Percentiles rank a stretch among this genome's conserved stretches.
phyloP scores from a whole-genome alignment of 1,140 invertebrate species.

The Helicoverpa zea region DNA sequence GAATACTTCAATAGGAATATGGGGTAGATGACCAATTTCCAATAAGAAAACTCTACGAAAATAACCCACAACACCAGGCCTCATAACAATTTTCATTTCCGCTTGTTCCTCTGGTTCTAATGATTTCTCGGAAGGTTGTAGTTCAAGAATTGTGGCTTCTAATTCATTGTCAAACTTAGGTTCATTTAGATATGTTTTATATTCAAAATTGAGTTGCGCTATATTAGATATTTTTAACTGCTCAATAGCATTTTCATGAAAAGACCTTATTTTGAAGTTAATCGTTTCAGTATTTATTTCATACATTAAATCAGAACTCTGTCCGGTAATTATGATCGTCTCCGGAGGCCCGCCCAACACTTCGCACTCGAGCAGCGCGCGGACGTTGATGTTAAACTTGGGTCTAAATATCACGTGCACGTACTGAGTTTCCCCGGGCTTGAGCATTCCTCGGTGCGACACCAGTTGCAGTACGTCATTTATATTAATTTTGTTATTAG shows the following conservation, averaged over 20 bases:
- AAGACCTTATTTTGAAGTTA: slow-evolving; percentile 82
- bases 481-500: slow-evolving; percentile 54
- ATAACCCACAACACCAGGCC: slow-evolving; percentile 77
- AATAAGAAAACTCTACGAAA: slow-evolving; percentile 74
- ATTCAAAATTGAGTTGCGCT: slow-evolving; percentile 75
- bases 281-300: slow-evolving; percentile 70
- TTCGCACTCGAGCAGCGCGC: slow-evolving; percentile 77
- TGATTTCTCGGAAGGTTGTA: slow-evolving; percentile 69
- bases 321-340: slow-evolving; percentile 71
- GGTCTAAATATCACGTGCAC: slow-evolving; percentile 78
- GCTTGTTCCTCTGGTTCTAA: slow-evolving; percentile 70
- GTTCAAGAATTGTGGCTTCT: slow-evolving; percentile 69
- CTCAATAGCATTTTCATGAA: slow-evolving; percentile 77
- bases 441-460: slow-evolving; percentile 75
- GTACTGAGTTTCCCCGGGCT: slow-evolving; percentile 75
- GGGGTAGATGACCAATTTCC: slow-evolving; percentile 77
- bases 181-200: slow-evolving; percentile 77
- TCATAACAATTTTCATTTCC: slow-evolving; percentile 71
- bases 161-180: slow-evolving; percentile 68
- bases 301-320: slow-evolving; percentile 78
- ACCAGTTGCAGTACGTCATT: slow-evolving; percentile 72
- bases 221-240: slow-evolving; percentile 71
- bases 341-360: slow-evolving; percentile 79
- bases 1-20: slow-evolving; percentile 76
- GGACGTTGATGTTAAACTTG: slow-evolving; percentile 68